These are phyloP conservation scores for Charaxes varanes DNA, from an alignment of 1,140 invertebrate genomes.

Conservation along the genomic window DNA sequence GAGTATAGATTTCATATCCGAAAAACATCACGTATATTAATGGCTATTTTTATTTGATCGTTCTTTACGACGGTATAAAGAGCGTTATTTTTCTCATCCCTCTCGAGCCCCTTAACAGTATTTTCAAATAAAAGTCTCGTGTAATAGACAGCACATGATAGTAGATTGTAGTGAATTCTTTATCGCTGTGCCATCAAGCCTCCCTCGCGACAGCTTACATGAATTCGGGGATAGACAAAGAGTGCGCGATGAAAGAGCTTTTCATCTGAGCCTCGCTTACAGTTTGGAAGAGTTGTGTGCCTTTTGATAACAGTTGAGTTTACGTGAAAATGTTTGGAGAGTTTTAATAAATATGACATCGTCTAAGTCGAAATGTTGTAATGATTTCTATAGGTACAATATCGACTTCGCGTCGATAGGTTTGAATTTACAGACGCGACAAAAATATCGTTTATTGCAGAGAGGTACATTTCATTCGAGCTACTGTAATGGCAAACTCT, in stretches of 20 bases:
- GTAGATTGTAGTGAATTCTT: constrained; percentile 5
- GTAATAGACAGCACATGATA: constrained; percentile 2
- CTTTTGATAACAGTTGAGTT: constrained; percentile 34
- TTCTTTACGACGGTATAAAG: too few species aligned
- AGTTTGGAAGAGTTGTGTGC: constrained; percentile 30
- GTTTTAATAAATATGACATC: neutral
- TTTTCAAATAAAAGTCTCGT: constrained; percentile 6
- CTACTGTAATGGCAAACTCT: constrained; percentile 57
- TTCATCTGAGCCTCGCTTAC: constrained; percentile 31
- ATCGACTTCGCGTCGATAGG: too few species aligned
- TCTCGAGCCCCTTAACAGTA: neutral
- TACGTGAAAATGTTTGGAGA: neutral
- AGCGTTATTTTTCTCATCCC: too few species aligned
- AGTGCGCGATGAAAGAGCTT: constrained; percentile 44
- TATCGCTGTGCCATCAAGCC: constrained; percentile 13
- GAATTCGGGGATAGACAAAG: constrained; percentile 51
- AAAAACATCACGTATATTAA: too few species aligned
- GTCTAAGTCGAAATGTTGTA: neutral
- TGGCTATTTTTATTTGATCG: too few species aligned
- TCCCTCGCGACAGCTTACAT: constrained; percentile 28
- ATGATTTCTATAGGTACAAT: neutral
- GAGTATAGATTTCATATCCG: too few species aligned
- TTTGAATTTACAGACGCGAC: constrained; percentile 61
- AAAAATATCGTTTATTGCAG: constrained; percentile 65
- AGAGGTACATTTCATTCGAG: constrained; percentile 60